These are phyloP conservation scores for Odontamblyopus lacepedii DNA, from an alignment of 2,797 vertebrate genomes.

Conservation along the genomic window DNA sequence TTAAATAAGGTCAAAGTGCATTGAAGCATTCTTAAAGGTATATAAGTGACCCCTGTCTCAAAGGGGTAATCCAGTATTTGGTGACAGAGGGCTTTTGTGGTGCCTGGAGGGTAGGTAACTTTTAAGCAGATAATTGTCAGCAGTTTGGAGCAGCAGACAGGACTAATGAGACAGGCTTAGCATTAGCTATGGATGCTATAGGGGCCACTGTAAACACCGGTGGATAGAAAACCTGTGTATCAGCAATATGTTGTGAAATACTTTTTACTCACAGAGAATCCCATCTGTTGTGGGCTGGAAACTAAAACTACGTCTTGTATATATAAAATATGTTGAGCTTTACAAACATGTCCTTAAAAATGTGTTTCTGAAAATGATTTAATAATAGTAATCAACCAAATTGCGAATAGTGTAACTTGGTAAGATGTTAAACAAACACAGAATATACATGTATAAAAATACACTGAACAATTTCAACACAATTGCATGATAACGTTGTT, in stretches of 20 bases:
- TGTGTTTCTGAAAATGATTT: neutral
- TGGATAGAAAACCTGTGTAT: neutral
- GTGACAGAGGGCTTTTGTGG: neutral
- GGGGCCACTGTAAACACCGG: conserved; percentile 4
- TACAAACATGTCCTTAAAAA: neutral
- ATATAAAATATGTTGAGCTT: neutral
- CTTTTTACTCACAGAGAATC: neutral
- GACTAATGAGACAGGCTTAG: conserved; percentile 5
- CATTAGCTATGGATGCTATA: conserved; percentile 7
- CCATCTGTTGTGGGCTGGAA: neutral
- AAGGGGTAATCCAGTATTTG: conserved; percentile 1
- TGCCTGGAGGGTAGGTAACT: neutral
- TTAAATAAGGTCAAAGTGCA: neutral
- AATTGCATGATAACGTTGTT: neutral
- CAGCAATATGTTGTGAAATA: neutral
- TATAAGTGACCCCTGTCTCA: neutral
- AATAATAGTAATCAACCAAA: too few species aligned
- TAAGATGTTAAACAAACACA: neutral
- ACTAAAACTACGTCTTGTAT: neutral
- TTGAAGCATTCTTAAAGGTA: neutral
- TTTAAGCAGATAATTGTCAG: conserved; percentile 16
- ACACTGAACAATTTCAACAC: neutral
- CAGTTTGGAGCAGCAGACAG: conserved; percentile 12
- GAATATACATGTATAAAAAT: neutral
- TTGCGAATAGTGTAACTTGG: too few species aligned